A percentile compares a stretch with the other conserved stretches of the same genome.
phyloP scores from a whole-genome alignment of 1,140 invertebrate genomes.

The Pissodes strobi region DNA sequence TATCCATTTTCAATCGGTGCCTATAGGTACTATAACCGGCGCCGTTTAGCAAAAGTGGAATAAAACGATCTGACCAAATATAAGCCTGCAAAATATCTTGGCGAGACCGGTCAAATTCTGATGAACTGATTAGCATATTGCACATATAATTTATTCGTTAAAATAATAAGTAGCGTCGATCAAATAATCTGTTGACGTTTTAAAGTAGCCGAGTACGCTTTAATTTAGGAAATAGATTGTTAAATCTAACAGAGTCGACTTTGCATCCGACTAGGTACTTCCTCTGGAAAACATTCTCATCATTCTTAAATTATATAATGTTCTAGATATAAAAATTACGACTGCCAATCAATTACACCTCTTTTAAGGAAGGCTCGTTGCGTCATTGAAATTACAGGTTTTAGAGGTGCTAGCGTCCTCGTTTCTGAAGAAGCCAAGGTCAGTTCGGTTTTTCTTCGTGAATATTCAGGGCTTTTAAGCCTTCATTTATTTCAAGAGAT shows the following conservation, averaged over 20 bases:
- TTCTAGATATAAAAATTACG: slow-evolving; percentile 55
- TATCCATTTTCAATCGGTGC: no score
- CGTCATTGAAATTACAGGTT: no score
- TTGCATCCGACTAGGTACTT: slow-evolving; percentile 57
- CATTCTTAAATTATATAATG: slow-evolving; percentile 56
- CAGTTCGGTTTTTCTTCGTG: no score
- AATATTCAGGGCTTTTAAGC: no score
- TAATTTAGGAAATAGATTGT: slow-evolving; percentile 59
- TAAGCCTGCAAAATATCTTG: no score
- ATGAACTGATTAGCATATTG: slow-evolving; percentile 30
- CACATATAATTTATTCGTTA: slow-evolving; percentile 35
- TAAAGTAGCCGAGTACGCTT: slow-evolving; percentile 51
- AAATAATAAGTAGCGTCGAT: slow-evolving; percentile 28
- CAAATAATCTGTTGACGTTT: slow-evolving; percentile 38
- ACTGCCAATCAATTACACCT: slow-evolving; percentile 47
- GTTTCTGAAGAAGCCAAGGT: no score
- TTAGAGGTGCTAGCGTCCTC: no score
- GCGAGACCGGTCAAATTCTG: no score
- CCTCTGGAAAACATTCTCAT: slow-evolving; percentile 55
- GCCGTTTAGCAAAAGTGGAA: no score
- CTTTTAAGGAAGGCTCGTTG: slow-evolving; percentile 32
- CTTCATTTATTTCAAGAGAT: no score
- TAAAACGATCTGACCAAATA: no score
- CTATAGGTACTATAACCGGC: no score
- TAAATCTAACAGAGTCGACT: slow-evolving; percentile 55